Evolutionary conservation across 1,140 invertebrate genomes (phyloP).

Genomic region (Piezodorus guildinii): DNA sequence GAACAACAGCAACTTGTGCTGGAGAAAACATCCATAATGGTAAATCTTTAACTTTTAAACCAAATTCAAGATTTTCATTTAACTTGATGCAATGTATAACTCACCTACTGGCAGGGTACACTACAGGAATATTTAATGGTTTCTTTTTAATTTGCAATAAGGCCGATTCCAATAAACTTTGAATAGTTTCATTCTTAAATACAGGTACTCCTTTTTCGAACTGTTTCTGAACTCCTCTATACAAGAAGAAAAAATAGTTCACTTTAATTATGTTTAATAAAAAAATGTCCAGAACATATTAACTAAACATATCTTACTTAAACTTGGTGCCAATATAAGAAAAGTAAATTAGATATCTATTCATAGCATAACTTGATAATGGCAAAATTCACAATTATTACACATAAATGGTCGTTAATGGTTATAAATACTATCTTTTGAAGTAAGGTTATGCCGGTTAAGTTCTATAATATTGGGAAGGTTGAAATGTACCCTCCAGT

Average conservation of each 20-base stretch:
- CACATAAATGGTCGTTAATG: too few species aligned
- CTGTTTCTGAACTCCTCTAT: slow-evolving; percentile 27
- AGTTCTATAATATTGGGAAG: too few species aligned
- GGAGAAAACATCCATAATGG: too few species aligned
- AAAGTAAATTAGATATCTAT: slow-evolving; percentile 24
- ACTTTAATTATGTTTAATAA: background rate
- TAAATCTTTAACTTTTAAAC: too few species aligned
- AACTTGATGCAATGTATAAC: background rate
- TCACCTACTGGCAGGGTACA: slow-evolving; percentile 24
- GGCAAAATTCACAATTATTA: too few species aligned
- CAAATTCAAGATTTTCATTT: too few species aligned
- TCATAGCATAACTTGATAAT: slow-evolving; percentile 12
- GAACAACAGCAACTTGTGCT: too few species aligned
- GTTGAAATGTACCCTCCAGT: too few species aligned
- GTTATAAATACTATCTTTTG: too few species aligned
- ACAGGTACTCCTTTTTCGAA: slow-evolving; percentile 10
- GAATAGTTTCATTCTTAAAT: slow-evolving; percentile 15
- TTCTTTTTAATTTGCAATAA: slow-evolving; percentile 11
- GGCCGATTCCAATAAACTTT: slow-evolving; percentile 24
- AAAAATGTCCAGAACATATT: background rate
- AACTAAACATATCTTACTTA: slow-evolving; percentile 9
- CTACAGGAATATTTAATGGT: slow-evolving; percentile 19
- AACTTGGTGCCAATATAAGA: slow-evolving; percentile 25
- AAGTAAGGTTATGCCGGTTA: too few species aligned
- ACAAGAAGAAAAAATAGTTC: background rate